Base-by-base conservation (phyloP, 2,888 invertebrate genomes). In the Leptura quadrifasciata region DNA sequence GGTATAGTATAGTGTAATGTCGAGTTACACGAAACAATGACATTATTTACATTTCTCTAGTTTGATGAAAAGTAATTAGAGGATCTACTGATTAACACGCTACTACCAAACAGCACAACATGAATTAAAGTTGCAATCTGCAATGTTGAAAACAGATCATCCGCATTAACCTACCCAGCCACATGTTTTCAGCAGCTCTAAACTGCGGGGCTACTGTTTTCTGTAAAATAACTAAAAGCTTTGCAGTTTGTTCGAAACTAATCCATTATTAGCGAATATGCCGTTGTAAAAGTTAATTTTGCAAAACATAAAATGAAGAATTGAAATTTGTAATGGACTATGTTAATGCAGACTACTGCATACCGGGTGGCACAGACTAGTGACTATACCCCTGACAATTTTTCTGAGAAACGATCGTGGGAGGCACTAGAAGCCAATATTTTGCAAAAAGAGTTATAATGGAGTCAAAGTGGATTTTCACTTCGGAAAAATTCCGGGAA, bases 21-120 rank as follows among this genome's bases (percentile, higher is more conserved):
- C 58, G 57, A 57, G 60, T 69, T 60, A 58, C 60, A 60, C 69
- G 35, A 69, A 69, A 69, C 69, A 69, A 57, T 58, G 58, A 21
- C 67, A 55, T 61, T 75, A 72, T 75, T 75, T 75, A 68, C 75
- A 75, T 67, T 75, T 68, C 71, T 52, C 72, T 60, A 67, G 54
- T 72, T 65, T 55, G 67, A 67, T 68, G 72, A 72, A 68, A 75
- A 72, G 60, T 65, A 72, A 75, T 75, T 72, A 58, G 72, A 65
- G 75, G 63, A 61, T 69, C 35, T 58, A 58, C 71, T 76, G 72
- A 64, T 72, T 75, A 75, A 75, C 75, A 61, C 52, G 61, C 72
- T 20, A 31, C 65, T 65, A 17, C 58, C 69, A 35, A 57, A 58
- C 24, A 39, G 69, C 55, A 64, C 17, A 18, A 54, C 57, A 58